Conservation (phyloP, 2,113 vertebrate species). For the Plestiodon gilberti region DNA sequence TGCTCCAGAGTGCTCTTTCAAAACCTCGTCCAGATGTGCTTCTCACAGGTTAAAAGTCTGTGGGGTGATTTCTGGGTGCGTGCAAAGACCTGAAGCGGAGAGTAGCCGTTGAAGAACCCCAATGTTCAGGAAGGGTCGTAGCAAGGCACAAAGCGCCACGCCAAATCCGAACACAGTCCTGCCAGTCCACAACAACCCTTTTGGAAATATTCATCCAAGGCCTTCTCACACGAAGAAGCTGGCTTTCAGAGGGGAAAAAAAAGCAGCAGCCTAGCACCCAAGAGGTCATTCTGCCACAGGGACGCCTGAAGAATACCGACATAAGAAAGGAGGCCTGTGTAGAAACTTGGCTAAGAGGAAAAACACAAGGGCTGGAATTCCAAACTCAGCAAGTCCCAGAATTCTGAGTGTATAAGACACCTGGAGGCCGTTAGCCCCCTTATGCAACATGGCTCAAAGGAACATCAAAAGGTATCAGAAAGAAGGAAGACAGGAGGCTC, state of each 20-base stretch:
- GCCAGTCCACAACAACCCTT: constrained; percentile 7
- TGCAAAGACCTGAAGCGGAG: not conserved
- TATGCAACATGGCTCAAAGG: not conserved
- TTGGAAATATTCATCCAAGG: not conserved
- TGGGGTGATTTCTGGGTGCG: not conserved
- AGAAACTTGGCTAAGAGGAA: not conserved
- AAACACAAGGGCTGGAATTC: not conserved
- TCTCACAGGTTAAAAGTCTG: too few relatives aligned
- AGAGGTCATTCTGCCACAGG: not conserved
- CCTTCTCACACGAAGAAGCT: not conserved
- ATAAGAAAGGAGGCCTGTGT: not conserved
- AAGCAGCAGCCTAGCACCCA: not conserved
- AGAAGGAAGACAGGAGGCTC: too few relatives aligned
- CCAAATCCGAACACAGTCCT: constrained; percentile 31
- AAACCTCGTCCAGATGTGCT: not conserved
- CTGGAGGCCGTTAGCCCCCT: not conserved
- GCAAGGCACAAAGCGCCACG: constrained; percentile 22
- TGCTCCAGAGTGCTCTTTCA: not conserved
- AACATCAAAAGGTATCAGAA: not conserved
- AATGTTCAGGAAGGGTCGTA: constrained; percentile 27
- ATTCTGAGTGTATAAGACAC: too few relatives aligned
- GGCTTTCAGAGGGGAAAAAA: not conserved
- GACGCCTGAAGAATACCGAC: not conserved
- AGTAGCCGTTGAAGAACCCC: not conserved
- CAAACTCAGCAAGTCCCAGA: not conserved